Evolutionary conservation across 1,140 invertebrate genomes (phyloP).

Genomic region (Cotesia typhae): DNA sequence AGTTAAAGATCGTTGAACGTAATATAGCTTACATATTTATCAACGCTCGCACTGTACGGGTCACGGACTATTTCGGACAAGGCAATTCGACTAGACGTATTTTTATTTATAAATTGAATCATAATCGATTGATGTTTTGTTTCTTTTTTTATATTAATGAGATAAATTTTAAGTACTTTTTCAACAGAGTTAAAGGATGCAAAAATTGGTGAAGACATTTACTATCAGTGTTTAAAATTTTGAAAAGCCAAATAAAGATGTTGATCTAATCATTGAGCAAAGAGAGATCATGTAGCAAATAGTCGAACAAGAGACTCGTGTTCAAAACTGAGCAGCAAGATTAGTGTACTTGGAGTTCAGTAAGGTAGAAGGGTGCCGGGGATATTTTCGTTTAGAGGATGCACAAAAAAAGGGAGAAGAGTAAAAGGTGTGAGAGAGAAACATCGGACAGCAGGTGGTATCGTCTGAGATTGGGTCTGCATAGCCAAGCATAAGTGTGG

Average conservation of each 20-base stretch:
- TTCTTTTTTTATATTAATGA: too few species aligned
- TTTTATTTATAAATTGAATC: too few species aligned
- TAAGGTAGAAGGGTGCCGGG: not conserved
- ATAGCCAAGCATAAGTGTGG: too few species aligned
- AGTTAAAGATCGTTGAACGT: conserved; percentile 19
- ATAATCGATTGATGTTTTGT: too few species aligned
- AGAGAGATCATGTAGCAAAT: not conserved
- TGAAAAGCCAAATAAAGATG: not conserved
- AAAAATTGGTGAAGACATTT: too few species aligned
- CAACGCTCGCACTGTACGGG: conserved; percentile 16
- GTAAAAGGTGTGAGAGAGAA: not conserved
- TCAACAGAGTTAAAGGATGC: too few species aligned
- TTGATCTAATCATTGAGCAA: not conserved
- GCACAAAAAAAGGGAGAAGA: not conserved
- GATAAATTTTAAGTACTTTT: too few species aligned
- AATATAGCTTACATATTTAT: conserved; percentile 24
- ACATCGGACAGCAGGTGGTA: conserved; percentile 26
- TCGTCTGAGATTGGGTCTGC: not conserved
- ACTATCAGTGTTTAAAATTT: too few species aligned
- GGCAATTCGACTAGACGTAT: too few species aligned
- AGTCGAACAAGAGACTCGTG: conserved; percentile 18
- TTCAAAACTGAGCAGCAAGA: conserved; percentile 12
- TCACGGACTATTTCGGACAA: conserved; percentile 40
- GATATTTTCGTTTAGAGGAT: not conserved
- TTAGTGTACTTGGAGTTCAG: not conserved